These are phyloP conservation scores for Cuculus canorus DNA, from an alignment of 2,797 vertebrate genomes.

Conservation along the genomic window DNA sequence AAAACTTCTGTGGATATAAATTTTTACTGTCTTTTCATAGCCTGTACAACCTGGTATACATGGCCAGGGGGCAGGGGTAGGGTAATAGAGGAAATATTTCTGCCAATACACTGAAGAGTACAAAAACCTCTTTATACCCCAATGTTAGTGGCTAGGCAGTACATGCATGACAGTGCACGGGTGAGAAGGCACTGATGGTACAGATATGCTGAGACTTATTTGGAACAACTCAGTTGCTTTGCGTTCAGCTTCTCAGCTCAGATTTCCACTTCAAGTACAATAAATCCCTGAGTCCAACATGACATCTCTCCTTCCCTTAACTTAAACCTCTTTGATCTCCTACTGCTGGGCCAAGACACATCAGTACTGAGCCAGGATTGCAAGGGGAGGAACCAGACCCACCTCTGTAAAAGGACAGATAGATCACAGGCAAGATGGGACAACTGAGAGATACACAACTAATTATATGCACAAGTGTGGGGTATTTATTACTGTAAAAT, in stretches of 20 bases:
- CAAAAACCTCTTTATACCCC: neutral
- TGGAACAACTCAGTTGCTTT: neutral
- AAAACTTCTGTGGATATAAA: neutral
- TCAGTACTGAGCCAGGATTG: neutral
- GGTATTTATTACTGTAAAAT: conserved; percentile 64
- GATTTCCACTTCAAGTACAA: neutral
- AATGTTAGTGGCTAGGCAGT: neutral
- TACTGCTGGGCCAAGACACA: neutral
- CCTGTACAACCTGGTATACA: neutral
- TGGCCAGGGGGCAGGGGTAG: no score
- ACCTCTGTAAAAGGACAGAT: neutral
- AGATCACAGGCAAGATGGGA: conserved; percentile 12
- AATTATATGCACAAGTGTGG: conserved; percentile 58
- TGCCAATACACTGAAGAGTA: neutral
- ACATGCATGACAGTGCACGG: neutral
- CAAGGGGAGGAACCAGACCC: neutral
- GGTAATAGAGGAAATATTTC: neutral
- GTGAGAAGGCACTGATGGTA: neutral
- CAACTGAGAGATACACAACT: conserved; percentile 17
- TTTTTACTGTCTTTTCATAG: neutral
- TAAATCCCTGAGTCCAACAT: neutral
- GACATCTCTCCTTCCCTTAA: neutral
- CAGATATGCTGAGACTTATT: neutral
- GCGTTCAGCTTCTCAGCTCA: neutral
- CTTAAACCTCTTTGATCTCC: neutral